Percentiles rank a stretch among this genome's conserved stretches.
These are phyloP conservation scores for Anastrepha ludens DNA, from an alignment of 1,140 invertebrate genomes.

Conservation along the genomic window DNA sequence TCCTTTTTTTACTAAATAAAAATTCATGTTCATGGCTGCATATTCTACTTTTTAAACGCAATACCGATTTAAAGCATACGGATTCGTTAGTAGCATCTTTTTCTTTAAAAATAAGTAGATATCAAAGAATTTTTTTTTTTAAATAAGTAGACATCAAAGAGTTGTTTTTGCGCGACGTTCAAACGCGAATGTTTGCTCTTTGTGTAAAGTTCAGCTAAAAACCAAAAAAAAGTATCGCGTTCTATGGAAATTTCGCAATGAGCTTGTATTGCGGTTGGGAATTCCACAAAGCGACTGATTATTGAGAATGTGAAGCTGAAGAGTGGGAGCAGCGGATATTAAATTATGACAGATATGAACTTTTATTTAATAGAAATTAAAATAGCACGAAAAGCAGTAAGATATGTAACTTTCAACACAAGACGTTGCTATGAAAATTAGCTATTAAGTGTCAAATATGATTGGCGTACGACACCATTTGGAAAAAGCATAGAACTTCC, in stretches of 20 bases:
- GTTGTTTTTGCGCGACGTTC: neutral
- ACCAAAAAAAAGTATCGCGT: neutral
- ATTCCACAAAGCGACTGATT: neutral
- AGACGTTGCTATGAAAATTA: too few relatives aligned
- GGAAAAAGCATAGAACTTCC: too few relatives aligned
- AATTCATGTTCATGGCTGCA: neutral
- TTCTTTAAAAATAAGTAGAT: neutral
- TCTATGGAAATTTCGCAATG: neutral
- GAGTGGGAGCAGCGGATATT: neutral
- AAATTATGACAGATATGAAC: too few relatives aligned
- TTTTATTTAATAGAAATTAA: too few relatives aligned
- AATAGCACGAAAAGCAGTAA: too few relatives aligned
- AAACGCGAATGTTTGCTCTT: neutral
- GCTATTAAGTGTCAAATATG: too few relatives aligned
- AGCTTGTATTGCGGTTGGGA: constrained; percentile 36
- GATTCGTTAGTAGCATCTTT: neutral
- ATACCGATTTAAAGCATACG: neutral
- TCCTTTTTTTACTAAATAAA: too few relatives aligned
- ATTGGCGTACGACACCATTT: too few relatives aligned
- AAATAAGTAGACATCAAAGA: too few relatives aligned
- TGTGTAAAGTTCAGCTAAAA: constrained; percentile 23
- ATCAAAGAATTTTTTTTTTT: neutral
- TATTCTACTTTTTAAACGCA: neutral
- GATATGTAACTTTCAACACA: too few relatives aligned
- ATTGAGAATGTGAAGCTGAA: neutral